phyloP scores from a whole-genome alignment of 1,140 invertebrate genomes.

The Pogonomyrmex californicus region DNA sequence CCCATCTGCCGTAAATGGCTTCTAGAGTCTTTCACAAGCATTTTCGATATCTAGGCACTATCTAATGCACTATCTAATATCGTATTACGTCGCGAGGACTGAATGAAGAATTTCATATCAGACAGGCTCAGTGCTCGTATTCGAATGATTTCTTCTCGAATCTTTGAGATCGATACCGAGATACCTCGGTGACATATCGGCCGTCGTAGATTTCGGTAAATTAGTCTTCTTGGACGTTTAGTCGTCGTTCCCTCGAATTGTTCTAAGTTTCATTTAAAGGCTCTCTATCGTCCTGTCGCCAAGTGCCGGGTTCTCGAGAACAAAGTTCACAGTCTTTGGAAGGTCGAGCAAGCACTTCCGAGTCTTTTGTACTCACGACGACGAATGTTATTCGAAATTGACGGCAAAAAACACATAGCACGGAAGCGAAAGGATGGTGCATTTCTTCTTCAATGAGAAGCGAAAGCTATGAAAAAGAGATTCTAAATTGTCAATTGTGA shows the following conservation, averaged over 20 bases:
- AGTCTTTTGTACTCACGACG: constrained; percentile 35
- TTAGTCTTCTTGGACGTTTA: constrained; percentile 27
- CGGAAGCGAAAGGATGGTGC: constrained; percentile 18
- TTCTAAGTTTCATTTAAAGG: constrained; percentile 27
- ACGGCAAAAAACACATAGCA: neutral
- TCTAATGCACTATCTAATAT: neutral
- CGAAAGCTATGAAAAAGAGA: neutral
- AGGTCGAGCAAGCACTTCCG: constrained; percentile 16
- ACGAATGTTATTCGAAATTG: constrained; percentile 26
- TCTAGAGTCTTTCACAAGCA: neutral
- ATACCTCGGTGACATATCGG: neutral
- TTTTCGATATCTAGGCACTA: constrained; percentile 43
- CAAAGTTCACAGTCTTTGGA: constrained; percentile 40
- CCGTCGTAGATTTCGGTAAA: constrained; percentile 16
- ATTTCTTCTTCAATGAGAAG: neutral
- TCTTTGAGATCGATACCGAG: neutral
- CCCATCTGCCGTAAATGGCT: constrained; percentile 26
- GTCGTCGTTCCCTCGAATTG: neutral
- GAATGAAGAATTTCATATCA: constrained; percentile 41
- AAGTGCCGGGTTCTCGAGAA: constrained; percentile 4
- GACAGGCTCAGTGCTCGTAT: constrained; percentile 18
- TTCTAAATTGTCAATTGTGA: constrained; percentile 9
- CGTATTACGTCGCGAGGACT: neutral
- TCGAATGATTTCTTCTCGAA: neutral
- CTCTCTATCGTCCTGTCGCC: constrained; percentile 32